These are phyloP conservation scores for Lepisosteus oculatus DNA, from an alignment of 2,113 vertebrate species.

Conservation along the genomic window DNA sequence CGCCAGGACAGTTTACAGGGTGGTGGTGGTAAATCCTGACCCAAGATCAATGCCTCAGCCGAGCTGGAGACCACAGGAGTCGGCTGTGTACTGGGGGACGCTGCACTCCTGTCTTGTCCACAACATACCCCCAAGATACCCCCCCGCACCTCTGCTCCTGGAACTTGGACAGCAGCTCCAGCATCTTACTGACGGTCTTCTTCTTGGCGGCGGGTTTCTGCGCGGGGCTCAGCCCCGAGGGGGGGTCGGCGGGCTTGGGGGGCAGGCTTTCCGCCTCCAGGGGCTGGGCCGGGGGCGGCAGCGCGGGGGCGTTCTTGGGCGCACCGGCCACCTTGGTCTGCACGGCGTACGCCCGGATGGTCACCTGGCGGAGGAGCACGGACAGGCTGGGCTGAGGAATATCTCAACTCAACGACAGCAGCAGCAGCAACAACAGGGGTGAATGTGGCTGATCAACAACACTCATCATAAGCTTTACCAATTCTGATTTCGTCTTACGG, in stretches of 20 bases:
- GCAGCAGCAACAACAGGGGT: too few species aligned
- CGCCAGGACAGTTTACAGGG: too few species aligned
- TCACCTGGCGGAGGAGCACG: slow-evolving; percentile 64
- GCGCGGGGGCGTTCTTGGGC: neutral
- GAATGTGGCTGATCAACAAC: too few species aligned
- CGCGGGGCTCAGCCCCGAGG: slow-evolving; percentile 49
- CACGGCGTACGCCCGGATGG: slow-evolving; percentile 78
- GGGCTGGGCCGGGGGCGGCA: neutral
- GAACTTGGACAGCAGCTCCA: slow-evolving; percentile 42
- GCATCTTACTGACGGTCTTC: slow-evolving; percentile 71
- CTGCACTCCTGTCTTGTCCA: too few species aligned
- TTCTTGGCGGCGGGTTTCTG: slow-evolving; percentile 57
- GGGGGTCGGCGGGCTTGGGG: slow-evolving; percentile 25
- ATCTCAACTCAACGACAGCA: too few species aligned
- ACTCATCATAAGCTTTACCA: too few species aligned
- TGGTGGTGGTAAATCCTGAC: too few species aligned
- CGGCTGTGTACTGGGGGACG: too few species aligned
- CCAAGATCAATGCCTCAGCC: too few species aligned
- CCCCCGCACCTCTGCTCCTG: slow-evolving; percentile 7
- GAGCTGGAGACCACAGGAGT: too few species aligned
- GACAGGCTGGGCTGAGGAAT: neutral
- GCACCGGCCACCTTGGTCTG: slow-evolving; percentile 33
- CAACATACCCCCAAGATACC: neutral
- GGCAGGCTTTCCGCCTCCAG: neutral
- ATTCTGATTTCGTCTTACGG: too few species aligned